Conservation (phyloP, 2,888 invertebrate species). For the Ariolimax columbianus region DNA sequence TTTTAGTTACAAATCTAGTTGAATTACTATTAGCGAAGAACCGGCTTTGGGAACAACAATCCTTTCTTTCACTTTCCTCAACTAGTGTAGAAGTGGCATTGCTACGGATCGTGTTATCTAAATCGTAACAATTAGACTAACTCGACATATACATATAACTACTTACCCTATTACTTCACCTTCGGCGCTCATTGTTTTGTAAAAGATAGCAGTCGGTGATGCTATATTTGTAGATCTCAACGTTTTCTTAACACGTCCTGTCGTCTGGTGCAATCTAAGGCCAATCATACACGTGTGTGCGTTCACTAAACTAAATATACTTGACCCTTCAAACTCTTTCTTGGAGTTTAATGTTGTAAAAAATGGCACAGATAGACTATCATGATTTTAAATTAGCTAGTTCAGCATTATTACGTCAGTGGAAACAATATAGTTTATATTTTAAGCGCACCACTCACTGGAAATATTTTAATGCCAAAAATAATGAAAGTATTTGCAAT, state of each 20-base stretch:
- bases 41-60: not conserved
- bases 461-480: not conserved
- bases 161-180: slow-evolving; percentile 51
- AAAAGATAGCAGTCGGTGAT: not conserved
- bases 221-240: not conserved
- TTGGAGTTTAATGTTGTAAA: too few species aligned
- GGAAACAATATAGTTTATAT: not conserved
- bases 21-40: not conserved
- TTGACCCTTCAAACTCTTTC: too few species aligned
- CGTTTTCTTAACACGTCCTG: not conserved
- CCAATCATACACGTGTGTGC: not conserved
- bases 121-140: not conserved
- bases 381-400: not conserved
- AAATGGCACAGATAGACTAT: not conserved
- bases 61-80: not conserved
- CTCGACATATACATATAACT: not conserved
- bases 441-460: not conserved
- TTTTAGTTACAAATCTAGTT: not conserved
- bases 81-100: not conserved
- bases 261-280: slow-evolving; percentile 20
- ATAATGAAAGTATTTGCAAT: not conserved
- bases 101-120: not conserved
- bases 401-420: not conserved
- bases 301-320: not conserved
- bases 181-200: slow-evolving; percentile 45